Conservation (phyloP, 2,113 vertebrate species). For the Cinclus mexicanus region DNA sequence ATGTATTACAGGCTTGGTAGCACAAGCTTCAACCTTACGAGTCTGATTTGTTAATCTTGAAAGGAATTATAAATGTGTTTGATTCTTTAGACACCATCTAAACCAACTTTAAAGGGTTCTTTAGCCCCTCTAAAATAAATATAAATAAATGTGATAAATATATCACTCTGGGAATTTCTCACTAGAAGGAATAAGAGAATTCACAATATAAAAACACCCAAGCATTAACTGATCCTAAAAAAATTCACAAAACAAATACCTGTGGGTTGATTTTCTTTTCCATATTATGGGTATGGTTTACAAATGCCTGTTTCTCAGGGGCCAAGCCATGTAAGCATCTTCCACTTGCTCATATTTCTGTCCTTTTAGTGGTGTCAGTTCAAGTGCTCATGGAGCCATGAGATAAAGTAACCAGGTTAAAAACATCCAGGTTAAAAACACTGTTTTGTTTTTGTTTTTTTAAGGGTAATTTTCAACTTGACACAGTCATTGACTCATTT, state of each 20-base stretch:
- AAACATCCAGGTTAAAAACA: background rate
- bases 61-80: background rate
- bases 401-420: background rate
- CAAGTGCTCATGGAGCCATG: background rate
- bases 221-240: background rate
- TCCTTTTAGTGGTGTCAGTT: background rate
- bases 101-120: background rate
- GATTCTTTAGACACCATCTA: background rate
- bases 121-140: background rate
- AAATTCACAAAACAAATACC: background rate
- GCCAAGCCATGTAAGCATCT: background rate
- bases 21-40: background rate
- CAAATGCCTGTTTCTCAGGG: background rate
- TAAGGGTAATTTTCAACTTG: background rate
- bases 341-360: background rate
- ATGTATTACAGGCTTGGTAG: background rate
- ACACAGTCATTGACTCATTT: background rate
- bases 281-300: background rate
- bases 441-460: background rate
- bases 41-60: background rate
- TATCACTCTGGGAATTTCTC: background rate
- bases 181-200: background rate
- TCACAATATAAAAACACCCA: background rate
- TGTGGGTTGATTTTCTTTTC: background rate
- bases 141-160: background rate